Evolutionary conservation across 2,888 invertebrate species (phyloP).

Genomic region (Elysia crispata): DNA sequence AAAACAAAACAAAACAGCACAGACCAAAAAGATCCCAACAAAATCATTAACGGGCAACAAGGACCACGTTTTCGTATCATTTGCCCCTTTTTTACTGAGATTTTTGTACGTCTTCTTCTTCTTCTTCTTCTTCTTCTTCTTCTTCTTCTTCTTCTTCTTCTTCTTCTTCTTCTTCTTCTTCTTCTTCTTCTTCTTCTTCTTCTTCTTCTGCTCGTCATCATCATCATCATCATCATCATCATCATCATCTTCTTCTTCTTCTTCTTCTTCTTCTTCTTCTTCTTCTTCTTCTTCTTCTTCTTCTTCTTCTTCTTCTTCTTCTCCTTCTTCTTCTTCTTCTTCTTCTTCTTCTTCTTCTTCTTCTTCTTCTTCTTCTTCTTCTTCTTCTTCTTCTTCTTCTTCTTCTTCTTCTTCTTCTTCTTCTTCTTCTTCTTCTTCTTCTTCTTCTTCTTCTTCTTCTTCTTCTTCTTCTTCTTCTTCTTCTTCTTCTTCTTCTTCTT

Average conservation of each 20-base stretch:
- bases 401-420: slow-evolving; percentile 13
- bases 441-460: slow-evolving; percentile 19
- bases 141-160: background rate
- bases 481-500: slow-evolving; percentile 3
- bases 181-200: slow-evolving; percentile 22
- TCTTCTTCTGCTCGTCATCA: too few relatives aligned
- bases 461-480: slow-evolving; percentile 10
- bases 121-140: background rate
- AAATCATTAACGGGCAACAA: too few relatives aligned
- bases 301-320: slow-evolving; percentile 26
- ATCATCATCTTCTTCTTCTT: slow-evolving; percentile 22
- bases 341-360: slow-evolving; percentile 34
- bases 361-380: slow-evolving; percentile 21
- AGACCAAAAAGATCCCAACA: too few relatives aligned
- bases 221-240: slow-evolving; percentile 22
- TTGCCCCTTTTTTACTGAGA: too few relatives aligned
- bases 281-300: slow-evolving; percentile 36
- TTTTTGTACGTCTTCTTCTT: too few relatives aligned
- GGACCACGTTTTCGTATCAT: too few relatives aligned
- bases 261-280: slow-evolving; percentile 26
- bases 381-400: slow-evolving; percentile 13
- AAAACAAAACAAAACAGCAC: too few relatives aligned
- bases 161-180: slow-evolving; percentile 15
- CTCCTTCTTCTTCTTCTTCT: slow-evolving; percentile 32
- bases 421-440: slow-evolving; percentile 16